Conservation (phyloP, 2,797 vertebrate genomes). For the Urosaurus nigricauda region DNA sequence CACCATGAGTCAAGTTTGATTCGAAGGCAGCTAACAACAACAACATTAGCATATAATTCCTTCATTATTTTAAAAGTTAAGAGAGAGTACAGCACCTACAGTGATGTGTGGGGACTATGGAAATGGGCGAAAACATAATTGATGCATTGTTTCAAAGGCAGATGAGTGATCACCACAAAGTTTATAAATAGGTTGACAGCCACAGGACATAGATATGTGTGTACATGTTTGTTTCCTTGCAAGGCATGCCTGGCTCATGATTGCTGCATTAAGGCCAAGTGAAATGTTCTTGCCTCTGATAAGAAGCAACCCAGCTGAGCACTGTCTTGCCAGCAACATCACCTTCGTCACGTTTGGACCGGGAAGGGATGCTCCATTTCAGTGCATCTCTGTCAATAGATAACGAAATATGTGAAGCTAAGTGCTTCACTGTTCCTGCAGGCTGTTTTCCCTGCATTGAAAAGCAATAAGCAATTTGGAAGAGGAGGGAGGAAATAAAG, state of each 20-base stretch:
- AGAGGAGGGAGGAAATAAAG: neutral
- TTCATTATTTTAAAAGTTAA: neutral
- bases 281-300: neutral
- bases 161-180: neutral
- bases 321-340: neutral
- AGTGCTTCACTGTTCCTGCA: neutral
- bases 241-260: neutral
- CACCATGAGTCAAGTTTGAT: too few species aligned
- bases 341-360: neutral
- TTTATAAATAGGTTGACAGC: neutral
- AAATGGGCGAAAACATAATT: neutral
- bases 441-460: neutral
- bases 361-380: neutral
- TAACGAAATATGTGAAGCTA: neutral
- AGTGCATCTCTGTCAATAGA: neutral
- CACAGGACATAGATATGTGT: neutral
- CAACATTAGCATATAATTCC: neutral
- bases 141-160: conserved; percentile 1
- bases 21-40: too few species aligned
- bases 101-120: neutral
- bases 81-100: too few species aligned
- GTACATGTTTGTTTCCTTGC: neutral
- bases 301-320: neutral
- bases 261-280: neutral
- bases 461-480: neutral